Evolutionary conservation across 2,797 vertebrate genomes (phyloP), one percentile per base, ranked within the genome.

Genomic region (Paratrypauchen microcephalus): DNA sequence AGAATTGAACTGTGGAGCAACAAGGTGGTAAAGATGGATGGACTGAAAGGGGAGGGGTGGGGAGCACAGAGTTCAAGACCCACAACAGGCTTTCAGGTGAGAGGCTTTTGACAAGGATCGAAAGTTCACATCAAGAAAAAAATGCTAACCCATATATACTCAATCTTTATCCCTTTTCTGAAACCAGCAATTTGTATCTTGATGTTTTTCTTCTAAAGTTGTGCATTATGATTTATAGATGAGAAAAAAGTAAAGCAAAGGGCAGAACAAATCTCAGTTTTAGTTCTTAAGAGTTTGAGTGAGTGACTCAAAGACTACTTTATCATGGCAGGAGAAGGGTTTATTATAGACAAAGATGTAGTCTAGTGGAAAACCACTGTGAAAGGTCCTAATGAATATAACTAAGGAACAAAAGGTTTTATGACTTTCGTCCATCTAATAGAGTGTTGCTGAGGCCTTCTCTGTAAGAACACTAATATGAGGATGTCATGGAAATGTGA

Each of bases 51-150:
- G 23, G 24, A 63, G n/a, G 72, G 67, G 75, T 39, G 48, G 36
- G 18, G 71, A 3, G 16, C 56, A 57, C 48, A 60, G 9, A 57
- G 41, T 50, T 36, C n/a, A 32, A 68, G 61, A 77, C 28, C 47
- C 56, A 18, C 61, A 58, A 52, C 36, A 23, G 65, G 50, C 57
- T 52, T 57, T 64, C 69, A 67, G 64, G 30, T 73, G 71, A 73
- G 56, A 41, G 52, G 57, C 55, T 78, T 72, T 72, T 70, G 55
- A 74, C 61, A 76, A 64, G 67, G 52, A 70, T 7, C 28, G 24
- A 32, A 24, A 64, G 41, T 45, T 56, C 15, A 18, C n/a, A 36
- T 45, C 12, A 30, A 72, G 45, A 71, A 39, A 75, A 56, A 75
- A 56, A 65, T 52, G 18, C n/a, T 26, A 26, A 26, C 24, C 24